Evolutionary conservation across 1,140 invertebrate genomes (phyloP), one percentile per base, ranked within the genome.

Genomic region (Drosophila serrata): DNA sequence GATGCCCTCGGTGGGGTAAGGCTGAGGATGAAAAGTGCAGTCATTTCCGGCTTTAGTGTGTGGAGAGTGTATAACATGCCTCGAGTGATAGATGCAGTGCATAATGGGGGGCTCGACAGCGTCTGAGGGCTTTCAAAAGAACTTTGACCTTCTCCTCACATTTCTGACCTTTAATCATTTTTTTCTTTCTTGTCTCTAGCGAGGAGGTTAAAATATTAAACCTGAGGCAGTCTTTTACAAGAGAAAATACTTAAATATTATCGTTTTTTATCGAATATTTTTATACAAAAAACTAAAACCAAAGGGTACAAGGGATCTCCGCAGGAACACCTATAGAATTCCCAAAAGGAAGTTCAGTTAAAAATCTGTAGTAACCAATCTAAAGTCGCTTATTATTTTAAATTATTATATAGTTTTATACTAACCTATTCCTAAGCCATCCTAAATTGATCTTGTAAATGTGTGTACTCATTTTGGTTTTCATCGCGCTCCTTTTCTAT

Each of bases 391-490:
- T n/a, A 24, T 24, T 24, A 24, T 24, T 24, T 24, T 3, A 3
- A 24, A 4, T 11, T 11, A 4, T 33, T 4, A 33, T 24, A 33
- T 12, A 12, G 33, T 12, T 11, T 0, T 4, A 3, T 4, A 33
- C 17, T 46, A 4, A 13, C n/a, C 11, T 29, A 27, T 37, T 33
- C 19, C 57, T 15, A 6, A 13, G 56, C 37, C 55, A 17, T 39
- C 31, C 13, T 19, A 11, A 17, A 15, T 33, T 8, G 1, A 5
- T 37, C 45, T 67, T 67, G 40, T 67, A 27, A 22, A 35, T 51
- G 19, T 67, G 45, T 62, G n/a, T 22, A 62, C 39, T 65, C 40
- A 33, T 68, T 49, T 49, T 72, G 19, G 15, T 42, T 72, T 35
- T 24, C 11, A 31, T 62, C 45, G 31, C 24, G 12, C 17, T 46